Base-by-base conservation (phyloP, 2,797 vertebrate species). In the Poliocrania exsul region DNA sequence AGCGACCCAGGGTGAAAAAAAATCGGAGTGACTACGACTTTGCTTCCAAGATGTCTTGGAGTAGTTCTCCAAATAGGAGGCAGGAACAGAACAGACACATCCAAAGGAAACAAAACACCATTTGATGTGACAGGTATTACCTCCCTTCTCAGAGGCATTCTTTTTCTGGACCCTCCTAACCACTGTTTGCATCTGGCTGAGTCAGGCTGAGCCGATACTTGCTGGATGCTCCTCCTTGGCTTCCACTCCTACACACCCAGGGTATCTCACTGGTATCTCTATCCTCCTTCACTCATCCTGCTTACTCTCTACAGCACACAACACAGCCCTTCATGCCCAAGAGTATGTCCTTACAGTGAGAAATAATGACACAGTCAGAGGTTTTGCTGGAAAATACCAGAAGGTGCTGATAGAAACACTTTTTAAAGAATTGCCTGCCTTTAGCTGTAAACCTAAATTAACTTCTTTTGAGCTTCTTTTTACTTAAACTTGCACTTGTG, bases 21-120 rank as follows among this genome's bases (percentile, higher is more conserved):
- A 86, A 81, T 62, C 54, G 81, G 53, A 74, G 38, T 0, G 2
- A 80, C 54, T 54, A 78, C 49, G 31, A 66, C 47, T 75, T 72
- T 16, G 54, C 66, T 88, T 91, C 75, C 50, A 92, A 85, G 85
- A 66, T 1, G n/a, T 50, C 81, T 85, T 61, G 70, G 78, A 65
- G 57, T 2, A 77, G 64, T 50, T 77, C 71, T 64, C 71, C 57
- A 70, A 33, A 57, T 4, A 57, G n/a, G 47, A 79, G 58, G 57
- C 29, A 56, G 57, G 51, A 81, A 66, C 20, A 81, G 47, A 86
- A 40, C 5, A 80, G 65, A 42, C 31, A 46, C 29, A 73, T 81
- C 70, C 82, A 83, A 94, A 83, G 16, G 49, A 90, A 94, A 88
- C 49, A 94, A 82, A 92, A 42, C 35, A 23, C 44, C 37, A 18